Base-by-base conservation (phyloP, 2,888 invertebrate species). In the Aelia acuminata region DNA sequence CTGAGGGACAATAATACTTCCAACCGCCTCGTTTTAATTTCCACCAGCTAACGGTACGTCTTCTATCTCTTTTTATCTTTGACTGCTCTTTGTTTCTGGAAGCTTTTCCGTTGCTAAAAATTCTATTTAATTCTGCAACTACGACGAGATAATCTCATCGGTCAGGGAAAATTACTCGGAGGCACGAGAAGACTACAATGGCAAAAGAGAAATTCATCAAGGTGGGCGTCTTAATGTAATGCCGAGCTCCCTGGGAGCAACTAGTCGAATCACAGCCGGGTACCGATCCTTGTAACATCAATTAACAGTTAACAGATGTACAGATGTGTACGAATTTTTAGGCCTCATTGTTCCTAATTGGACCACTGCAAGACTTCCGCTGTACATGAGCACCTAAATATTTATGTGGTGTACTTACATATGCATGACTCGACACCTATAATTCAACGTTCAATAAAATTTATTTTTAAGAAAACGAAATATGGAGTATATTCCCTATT, bases 171-270 rank as follows among this genome's bases (percentile, higher is more conserved):
- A 80, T 43, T n/a, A 13, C 80, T 80, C 11, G 0, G 43, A 43
- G 80, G 80, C 80, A 80, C 80, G 80, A 80, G 80, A 80, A 11
- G 80, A 47, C 22, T n/a, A 80, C 80, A 80, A 80, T 80, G 43
- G 80, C 43, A n/a, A 80, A 80, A 80, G 80, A 80, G 80, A 80
- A 80, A 80, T 80, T 80, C 80, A 80, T 80, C 80, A 80, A 35
- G 63, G 63, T 70, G 57, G 26, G 26, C 57, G 26, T 57, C 57
- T 57, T 57, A 57, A 57, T 57, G 57, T 3, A 5, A 57, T 57
- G 31, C 63, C 35, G 5, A 18, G 63, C 63, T 70, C 63, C 35
- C 63, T 35, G 63, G 63, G 20, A 35, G 63, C 5, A 35, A 35
- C 63, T 35, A 70, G 63, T 70, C 63, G 63, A 35, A 31, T 70